Evolutionary conservation across 2,113 vertebrate genomes (phyloP), one percentile per base, ranked within the genome.

Genomic region (Clupea harengus): DNA sequence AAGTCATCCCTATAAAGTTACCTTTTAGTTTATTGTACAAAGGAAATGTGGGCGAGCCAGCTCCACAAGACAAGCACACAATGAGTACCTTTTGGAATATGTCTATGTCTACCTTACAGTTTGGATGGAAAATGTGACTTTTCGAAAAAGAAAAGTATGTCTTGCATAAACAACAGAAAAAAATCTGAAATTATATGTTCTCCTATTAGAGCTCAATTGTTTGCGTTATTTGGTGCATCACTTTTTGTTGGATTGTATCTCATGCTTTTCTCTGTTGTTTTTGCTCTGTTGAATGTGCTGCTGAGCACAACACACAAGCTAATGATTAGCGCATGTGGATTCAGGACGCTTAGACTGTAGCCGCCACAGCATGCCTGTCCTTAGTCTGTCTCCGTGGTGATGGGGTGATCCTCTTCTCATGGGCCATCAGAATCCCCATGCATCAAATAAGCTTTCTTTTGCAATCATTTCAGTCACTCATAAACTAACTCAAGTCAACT

Each of bases 11-110:
- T 90, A 89, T 85, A 87, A 84, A 84, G 64, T 60, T 84, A 64
- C 45, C 13, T 84, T 84, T 84, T 85, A 60, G 18, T 85, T 50
- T 86, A 72, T 86, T 82, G 64, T 86, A 52, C 46, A 81, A 82
- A 84, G 57, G 81, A 85, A 87, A n/a, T 25, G 84, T 90, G 87
- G 82, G 87, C 90, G 72, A 84, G 84, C 28, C 67, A 86, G 83
- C 85, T 86, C 89, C 86, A 87, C 64, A 83, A 82, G 83, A 89
- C 87, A 92, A 92, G 90, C 92, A 91, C 91, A 92, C 75, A 75
- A 78, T 87, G 81, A 81, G 54, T 86, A 84, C 80, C 83, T n/a
- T 81, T 89, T 54, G 57, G 82, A 78, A 85, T 39, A 78, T 78
- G 72, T 82, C 81, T 81, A 47, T 86, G 67, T 88, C 86, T 84